Evolutionary conservation across 2,113 vertebrate species (phyloP), one percentile per base, ranked within the genome.

Genomic region (Rhagologus leucostigma): DNA sequence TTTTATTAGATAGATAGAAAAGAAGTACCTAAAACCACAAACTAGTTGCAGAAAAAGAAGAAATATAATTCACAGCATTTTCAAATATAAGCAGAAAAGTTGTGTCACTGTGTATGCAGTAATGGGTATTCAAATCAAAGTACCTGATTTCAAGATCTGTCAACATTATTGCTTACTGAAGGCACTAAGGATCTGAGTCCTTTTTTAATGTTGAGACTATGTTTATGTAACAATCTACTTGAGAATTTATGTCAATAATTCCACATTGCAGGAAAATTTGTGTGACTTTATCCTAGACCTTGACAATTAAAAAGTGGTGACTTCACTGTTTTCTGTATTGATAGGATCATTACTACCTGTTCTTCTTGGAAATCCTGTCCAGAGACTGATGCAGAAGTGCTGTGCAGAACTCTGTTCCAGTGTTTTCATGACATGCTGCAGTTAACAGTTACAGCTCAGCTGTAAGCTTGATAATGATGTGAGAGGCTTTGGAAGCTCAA

Each of bases 311-410:
- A 65, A 32, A n/a, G 11, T 20, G 15, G 22, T 93, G 62, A 88
- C 41, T 16, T 90, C 17, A 3, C 56, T 84, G 16, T 92, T 20
- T 69, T 96, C 80, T 91, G 0, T 84, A 11, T 75, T 92, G 13
- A 7, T 87, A 99, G 99, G 97, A 98, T 99, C 3, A 49, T 99
- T 57, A 68, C 96, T 49, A 95, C 94, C 46, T 98, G 99, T 88
- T 92, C 98, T 18, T 96, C 99, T 18, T 99, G 99, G 99, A 99
- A 98, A 22, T 99, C 99, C 4, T 98, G 97, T 93, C 98, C 87
- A 27, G 98, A 99, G 91, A 99, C 99, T 2, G 98, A 99, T 49
- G 98, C 98, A 3, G 98, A 98, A 73, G 91, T 98, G 16, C 96
- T 99, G 9, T 98, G 98, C 87, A 97, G 98, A 94, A 98, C 76